Conservation (phyloP, 1,140 invertebrate genomes). For the Neodiprion lecontei region DNA sequence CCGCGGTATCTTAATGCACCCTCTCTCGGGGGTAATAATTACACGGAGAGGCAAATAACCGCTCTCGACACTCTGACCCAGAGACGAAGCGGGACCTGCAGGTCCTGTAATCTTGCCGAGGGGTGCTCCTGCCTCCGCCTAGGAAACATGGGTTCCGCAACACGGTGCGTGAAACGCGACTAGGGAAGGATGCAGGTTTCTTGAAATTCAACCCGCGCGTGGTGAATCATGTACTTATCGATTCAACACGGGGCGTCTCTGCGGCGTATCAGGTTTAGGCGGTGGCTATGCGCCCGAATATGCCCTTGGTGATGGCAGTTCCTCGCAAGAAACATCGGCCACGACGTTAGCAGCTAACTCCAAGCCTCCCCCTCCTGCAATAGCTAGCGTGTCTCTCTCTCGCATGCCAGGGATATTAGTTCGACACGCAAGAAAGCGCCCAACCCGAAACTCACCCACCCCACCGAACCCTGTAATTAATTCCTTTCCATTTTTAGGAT, state of each 20-base stretch:
- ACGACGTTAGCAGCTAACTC: not conserved
- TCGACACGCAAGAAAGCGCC: conserved; percentile 8
- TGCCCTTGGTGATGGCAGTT: not conserved
- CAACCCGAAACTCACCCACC: not conserved
- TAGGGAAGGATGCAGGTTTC: not conserved
- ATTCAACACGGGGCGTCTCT: conserved; percentile 27
- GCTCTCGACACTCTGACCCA: not conserved
- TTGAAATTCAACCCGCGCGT: conserved; percentile 27
- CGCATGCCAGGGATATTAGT: conserved; percentile 13
- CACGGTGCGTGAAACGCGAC: not conserved
- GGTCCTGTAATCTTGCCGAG: not conserved
- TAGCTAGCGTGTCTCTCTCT: conserved; percentile 2
- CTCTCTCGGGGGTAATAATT: not conserved
- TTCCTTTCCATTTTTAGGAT: not conserved
- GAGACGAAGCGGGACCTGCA: not conserved
- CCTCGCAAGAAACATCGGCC: not conserved
- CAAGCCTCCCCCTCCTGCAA: not conserved
- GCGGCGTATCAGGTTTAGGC: conserved; percentile 1
- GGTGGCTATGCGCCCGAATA: not conserved
- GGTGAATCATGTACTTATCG: conserved; percentile 33
- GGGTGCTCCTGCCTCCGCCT: not conserved
- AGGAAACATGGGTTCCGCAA: not conserved
- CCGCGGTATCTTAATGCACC: not conserved
- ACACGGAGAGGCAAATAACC: not conserved
- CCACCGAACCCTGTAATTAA: conserved; percentile 1